Evolutionary conservation across 2,888 invertebrate species (phyloP).

Genomic region (Eristalinus sepulchralis): DNA sequence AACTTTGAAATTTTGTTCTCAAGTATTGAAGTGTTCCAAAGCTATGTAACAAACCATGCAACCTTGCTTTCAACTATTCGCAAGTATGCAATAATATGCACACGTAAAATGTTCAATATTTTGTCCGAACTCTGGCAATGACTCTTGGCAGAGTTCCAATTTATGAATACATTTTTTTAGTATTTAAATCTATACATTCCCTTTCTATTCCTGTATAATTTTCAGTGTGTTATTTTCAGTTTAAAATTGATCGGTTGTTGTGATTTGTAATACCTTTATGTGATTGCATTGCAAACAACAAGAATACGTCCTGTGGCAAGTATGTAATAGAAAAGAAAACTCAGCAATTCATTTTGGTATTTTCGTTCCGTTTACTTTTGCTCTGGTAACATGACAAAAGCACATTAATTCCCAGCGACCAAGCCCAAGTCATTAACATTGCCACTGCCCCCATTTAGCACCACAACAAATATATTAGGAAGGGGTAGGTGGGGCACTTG

Average conservation of each 20-base stretch:
- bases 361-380: slow-evolving; percentile 26
- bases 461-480: slow-evolving; percentile 42
- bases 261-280: neutral
- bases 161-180: neutral
- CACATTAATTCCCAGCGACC: slow-evolving; percentile 60
- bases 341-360: slow-evolving; percentile 21
- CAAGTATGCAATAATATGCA: too few species aligned
- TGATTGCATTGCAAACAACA: neutral
- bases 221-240: too few species aligned
- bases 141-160: neutral
- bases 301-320: neutral
- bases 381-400: slow-evolving; percentile 57
- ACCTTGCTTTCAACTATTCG: too few species aligned
- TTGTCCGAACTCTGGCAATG: neutral
- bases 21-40: too few species aligned
- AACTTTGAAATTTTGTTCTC: too few species aligned
- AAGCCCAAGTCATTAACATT: slow-evolving; percentile 57
- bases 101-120: too few species aligned
- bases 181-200: neutral
- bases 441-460: slow-evolving; percentile 55
- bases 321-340: neutral
- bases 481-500: neutral
- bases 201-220: too few species aligned
- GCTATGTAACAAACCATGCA: too few species aligned
- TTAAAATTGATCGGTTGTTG: neutral